Evolutionary conservation across 2,113 vertebrate genomes (phyloP).

Genomic region (Clarias gariepinus): DNA sequence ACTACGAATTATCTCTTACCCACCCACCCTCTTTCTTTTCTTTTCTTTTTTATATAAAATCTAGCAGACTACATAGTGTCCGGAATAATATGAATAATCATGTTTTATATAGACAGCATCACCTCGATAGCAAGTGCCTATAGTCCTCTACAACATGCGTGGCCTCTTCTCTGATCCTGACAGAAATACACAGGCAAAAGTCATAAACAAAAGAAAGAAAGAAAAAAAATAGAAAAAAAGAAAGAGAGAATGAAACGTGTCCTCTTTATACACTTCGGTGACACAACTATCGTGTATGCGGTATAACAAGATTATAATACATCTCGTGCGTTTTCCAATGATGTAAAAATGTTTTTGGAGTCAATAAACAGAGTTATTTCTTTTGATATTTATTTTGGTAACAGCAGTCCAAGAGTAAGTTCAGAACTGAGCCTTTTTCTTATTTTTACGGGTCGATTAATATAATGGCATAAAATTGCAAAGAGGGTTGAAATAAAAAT

Average conservation of each 20-base stretch:
- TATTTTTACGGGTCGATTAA: constrained; percentile 10
- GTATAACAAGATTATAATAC: constrained; percentile 78
- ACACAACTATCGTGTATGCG: constrained; percentile 74
- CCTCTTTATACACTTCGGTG: constrained; percentile 82
- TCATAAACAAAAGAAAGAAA: constrained; percentile 82
- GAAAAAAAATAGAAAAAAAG: constrained; percentile 78
- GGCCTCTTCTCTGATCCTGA: constrained; percentile 79
- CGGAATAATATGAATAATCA: constrained; percentile 86
- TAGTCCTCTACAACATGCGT: constrained; percentile 88
- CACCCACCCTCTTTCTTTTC: not conserved
- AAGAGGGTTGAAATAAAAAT: not conserved
- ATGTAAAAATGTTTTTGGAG: constrained; percentile 78
- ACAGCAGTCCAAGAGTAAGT: not conserved
- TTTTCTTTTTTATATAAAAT: constrained; percentile 86
- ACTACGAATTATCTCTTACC: constrained; percentile 83
- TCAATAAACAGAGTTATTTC: constrained; percentile 58
- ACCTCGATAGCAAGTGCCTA: constrained; percentile 98
- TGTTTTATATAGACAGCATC: constrained; percentile 97
- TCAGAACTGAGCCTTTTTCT: not conserved
- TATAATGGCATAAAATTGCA: constrained; percentile 7
- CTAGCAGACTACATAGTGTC: constrained; percentile 99
- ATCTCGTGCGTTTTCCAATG: constrained; percentile 80
- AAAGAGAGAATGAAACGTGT: constrained; percentile 71
- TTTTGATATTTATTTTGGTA: constrained; percentile 17
- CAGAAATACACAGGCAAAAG: constrained; percentile 92